Evolutionary conservation across 1,140 invertebrate species (phyloP), one percentile per base, ranked within the genome.

Genomic region (Pachypsylla venusta): DNA sequence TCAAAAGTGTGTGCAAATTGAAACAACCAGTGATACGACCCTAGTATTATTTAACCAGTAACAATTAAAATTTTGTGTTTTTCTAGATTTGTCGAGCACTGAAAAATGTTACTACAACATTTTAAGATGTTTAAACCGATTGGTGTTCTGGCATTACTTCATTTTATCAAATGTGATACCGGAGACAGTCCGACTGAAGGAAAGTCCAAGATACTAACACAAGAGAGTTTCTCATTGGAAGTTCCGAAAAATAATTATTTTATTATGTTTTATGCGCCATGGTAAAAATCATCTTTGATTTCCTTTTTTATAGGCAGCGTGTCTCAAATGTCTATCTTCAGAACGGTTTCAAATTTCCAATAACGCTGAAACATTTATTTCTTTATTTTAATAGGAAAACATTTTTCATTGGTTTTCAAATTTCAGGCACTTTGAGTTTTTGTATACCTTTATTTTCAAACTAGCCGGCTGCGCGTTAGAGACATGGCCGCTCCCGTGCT

Each of bases 251-350:
- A 79, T 56, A 76, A 81, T 67, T 79, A 84, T 68, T 88, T 87
- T 70, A 72, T 89, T 27, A 85, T 86, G 76, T 86, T 86, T 66
- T 86, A 79, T 70, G 83, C 83, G 7, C 84, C 84, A 25, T 87
- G 85, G 84, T 87, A 76, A 74, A 72, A 64, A 12, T 54, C 22
- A 19, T 5, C 16, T 60, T 16, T 27, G 2, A 13, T 16, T 27
- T 58, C 14, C 24, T 2, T 57, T 30, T 39, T 24, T 16, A 16
- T 57, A n/a, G n/a, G n/a, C 14, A 19, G 19, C 13, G 56, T 22
- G 1, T 20, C 22, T 40, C 26, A 12, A 42, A 22, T 57, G 56
- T 2, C 25, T 22, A 39, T 2, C 22, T 25, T 27, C 5, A 12
- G 19, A 55, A 27, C 22, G 7, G n/a, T 35, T 35, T 35, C 30